These are phyloP conservation scores for Arion vulgaris DNA, from an alignment of 1,140 invertebrate genomes.

Conservation along the genomic window DNA sequence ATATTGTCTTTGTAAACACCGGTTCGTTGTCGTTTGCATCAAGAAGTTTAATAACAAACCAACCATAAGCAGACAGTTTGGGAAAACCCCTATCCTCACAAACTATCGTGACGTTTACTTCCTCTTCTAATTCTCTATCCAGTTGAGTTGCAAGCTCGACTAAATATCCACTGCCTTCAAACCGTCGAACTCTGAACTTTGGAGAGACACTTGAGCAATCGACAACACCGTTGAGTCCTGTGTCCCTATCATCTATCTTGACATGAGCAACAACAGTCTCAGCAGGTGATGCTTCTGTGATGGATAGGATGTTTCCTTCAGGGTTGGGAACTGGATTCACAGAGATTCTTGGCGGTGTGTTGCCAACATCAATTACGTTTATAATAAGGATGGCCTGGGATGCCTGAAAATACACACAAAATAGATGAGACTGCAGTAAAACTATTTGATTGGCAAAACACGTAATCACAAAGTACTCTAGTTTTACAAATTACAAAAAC, in stretches of 20 bases:
- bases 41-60: constrained; percentile 89
- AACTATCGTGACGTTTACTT: constrained; percentile 91
- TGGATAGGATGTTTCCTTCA: constrained; percentile 46
- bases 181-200: constrained; percentile 49
- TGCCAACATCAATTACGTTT: constrained; percentile 89
- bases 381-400: constrained; percentile 79
- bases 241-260: constrained; percentile 57
- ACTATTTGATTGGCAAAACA: no score
- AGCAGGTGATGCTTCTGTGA: constrained; percentile 53
- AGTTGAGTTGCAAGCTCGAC: constrained; percentile 88
- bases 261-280: constrained; percentile 61
- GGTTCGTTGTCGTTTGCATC: constrained; percentile 98
- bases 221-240: constrained; percentile 56
- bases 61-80: constrained; percentile 85
- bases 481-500: no score
- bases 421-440: no score
- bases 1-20: constrained; percentile 89
- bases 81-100: constrained; percentile 94
- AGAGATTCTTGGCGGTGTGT: constrained; percentile 90
- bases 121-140: constrained; percentile 87
- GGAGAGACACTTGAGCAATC: constrained; percentile 45
- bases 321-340: constrained; percentile 54
- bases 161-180: constrained; percentile 53
- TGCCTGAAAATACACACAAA: no score
- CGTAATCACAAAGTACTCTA: no score